These are phyloP conservation scores for Pachycephus smyrnensis DNA, from an alignment of 2,888 invertebrate species.

Conservation along the genomic window DNA sequence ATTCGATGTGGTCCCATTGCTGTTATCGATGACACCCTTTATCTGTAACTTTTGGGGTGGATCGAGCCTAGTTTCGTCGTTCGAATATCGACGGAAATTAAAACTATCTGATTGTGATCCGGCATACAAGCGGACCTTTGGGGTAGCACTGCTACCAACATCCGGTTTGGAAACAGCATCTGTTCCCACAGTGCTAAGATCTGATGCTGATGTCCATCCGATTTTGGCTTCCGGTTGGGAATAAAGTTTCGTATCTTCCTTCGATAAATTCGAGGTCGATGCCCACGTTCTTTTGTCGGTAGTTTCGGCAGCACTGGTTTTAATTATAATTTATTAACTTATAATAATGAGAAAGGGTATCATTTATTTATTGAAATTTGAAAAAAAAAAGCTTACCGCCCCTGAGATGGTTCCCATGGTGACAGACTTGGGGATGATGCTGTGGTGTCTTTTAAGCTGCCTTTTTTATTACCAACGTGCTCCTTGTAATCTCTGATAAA, in stretches of 20 bases:
- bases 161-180: constrained; percentile 21
- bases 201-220: constrained; percentile 85
- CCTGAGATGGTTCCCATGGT: constrained; percentile 59
- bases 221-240: constrained; percentile 35
- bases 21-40: constrained; percentile 59
- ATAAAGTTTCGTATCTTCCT: constrained; percentile 47
- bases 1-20: constrained; percentile 49
- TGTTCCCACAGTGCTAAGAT: constrained; percentile 70
- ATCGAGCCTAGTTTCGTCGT: constrained; percentile 36
- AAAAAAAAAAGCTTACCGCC: constrained; percentile 32
- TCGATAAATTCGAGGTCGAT: constrained; percentile 78
- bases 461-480: constrained; percentile 81
- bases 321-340: not conserved
- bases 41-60: constrained; percentile 56
- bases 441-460: constrained; percentile 74
- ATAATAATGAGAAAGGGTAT: not conserved
- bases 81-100: constrained; percentile 48
- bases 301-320: constrained; percentile 40
- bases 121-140: constrained; percentile 42
- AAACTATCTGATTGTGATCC: constrained; percentile 50
- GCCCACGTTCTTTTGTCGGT: constrained; percentile 78
- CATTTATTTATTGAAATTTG: not conserved
- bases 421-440: constrained; percentile 85
- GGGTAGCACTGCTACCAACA: constrained; percentile 10
- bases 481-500: constrained; percentile 85